Percentiles rank a stretch among this genome's conserved stretches.
phyloP scores from a whole-genome alignment of 2,113 vertebrate species.

The Orycteropus afer region DNA sequence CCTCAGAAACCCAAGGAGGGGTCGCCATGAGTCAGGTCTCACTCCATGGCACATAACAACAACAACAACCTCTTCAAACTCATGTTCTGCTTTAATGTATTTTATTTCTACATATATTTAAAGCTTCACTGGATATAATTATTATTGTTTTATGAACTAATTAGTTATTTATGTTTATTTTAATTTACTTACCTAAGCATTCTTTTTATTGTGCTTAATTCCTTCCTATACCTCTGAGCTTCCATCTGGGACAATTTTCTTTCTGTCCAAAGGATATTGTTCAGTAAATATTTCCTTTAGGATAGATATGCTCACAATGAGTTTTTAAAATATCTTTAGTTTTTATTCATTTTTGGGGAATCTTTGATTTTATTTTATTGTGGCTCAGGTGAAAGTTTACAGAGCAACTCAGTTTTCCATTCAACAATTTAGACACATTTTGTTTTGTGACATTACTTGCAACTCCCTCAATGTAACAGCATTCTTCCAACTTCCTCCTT shows the following conservation, averaged over 20 bases:
- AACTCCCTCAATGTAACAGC: no score
- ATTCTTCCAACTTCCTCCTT: no score
- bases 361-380: no score
- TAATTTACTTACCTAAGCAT: neutral
- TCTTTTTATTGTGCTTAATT: neutral
- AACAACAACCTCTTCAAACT: no score
- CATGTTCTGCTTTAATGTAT: neutral
- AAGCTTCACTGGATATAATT: slow-evolving; percentile 1
- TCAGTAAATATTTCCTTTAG: neutral
- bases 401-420: no score
- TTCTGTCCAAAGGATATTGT: neutral
- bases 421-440: no score
- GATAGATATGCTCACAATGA: neutral
- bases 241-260: no score
- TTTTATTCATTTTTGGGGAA: slow-evolving; percentile 29
- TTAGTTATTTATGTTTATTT: neutral
- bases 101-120: slow-evolving; percentile 22
- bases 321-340: neutral
- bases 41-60: no score
- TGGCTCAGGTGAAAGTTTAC: no score
- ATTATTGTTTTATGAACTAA: neutral
- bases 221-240: neutral
- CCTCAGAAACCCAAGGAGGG: no score
- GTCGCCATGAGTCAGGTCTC: no score
- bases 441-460: no score